These are phyloP conservation scores for Acrocephalus arundinaceus DNA, from an alignment of 2,113 vertebrate genomes.

Conservation along the genomic window DNA sequence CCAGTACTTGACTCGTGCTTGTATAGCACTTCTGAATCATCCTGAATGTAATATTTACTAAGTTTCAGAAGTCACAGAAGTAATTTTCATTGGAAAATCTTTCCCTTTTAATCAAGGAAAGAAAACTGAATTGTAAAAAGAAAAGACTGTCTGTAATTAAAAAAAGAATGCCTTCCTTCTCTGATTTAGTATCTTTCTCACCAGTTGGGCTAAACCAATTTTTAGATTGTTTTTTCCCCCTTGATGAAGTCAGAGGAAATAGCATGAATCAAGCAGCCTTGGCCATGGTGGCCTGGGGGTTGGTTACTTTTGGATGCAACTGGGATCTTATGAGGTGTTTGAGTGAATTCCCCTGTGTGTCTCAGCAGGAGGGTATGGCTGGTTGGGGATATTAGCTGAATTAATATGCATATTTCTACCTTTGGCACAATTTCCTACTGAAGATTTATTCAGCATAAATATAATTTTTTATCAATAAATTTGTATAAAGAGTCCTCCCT, in stretches of 20 bases:
- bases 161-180: neutral
- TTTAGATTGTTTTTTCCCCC: neutral
- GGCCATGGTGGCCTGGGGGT: rapidly evolving
- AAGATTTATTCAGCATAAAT: neutral
- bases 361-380: neutral
- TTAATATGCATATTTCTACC: rapidly evolving
- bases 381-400: neutral
- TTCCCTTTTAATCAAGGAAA: neutral
- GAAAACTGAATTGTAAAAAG: neutral
- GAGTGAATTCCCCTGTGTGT: neutral
- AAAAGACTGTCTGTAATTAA: neutral
- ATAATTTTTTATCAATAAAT: no score
- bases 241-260: neutral
- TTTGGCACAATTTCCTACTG: neutral
- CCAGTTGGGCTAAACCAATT: neutral
- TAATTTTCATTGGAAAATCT: neutral
- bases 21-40: neutral
- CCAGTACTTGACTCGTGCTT: neutral
- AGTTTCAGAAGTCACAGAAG: neutral
- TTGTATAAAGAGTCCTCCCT: no score
- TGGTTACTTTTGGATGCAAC: neutral
- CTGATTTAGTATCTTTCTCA: neutral
- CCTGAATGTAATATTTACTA: neutral
- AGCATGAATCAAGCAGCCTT: neutral
- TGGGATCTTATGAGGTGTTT: neutral